Conservation (phyloP, 2,888 invertebrate species). For the Melanargia galathea region DNA sequence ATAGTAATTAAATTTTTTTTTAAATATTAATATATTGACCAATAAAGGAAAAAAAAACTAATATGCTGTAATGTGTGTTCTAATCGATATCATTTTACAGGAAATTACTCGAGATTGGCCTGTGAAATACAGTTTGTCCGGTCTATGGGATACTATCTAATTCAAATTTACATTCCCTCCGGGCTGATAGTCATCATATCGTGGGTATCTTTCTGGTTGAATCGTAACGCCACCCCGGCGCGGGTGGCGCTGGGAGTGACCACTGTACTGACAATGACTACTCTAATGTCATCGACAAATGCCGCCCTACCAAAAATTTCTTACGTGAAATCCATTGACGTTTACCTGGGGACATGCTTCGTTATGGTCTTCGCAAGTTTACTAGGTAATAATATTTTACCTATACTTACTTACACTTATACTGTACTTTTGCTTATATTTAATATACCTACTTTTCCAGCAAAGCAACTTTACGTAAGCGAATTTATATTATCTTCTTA, state of each 20-base stretch:
- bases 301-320: constrained; percentile 98
- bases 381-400: constrained; percentile 86
- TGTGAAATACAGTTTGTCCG: constrained; percentile 98
- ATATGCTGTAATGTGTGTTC: background rate
- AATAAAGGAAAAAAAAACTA: too few relatives aligned
- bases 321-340: constrained; percentile 98
- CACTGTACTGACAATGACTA: constrained; percentile 98
- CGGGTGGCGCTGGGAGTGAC: constrained; percentile 96
- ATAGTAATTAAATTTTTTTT: too few relatives aligned
- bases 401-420: too few relatives aligned
- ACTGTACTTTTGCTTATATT: too few relatives aligned
- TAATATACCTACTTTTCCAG: too few relatives aligned
- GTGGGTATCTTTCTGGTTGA: constrained; percentile 98
- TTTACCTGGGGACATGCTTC: constrained; percentile 98
- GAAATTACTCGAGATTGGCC: constrained; percentile 97
- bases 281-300: constrained; percentile 97
- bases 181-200: constrained; percentile 98
- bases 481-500: background rate
- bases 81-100: constrained; percentile 72
- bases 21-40: too few relatives aligned
- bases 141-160: constrained; percentile 99
- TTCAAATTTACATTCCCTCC: constrained; percentile 99
- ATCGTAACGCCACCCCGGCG: constrained; percentile 96
- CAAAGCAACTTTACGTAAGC: constrained; percentile 1
- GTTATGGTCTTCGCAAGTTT: constrained; percentile 99